These are phyloP conservation scores for Cremastobaeus sp. DNA, from an alignment of 2,888 invertebrate genomes.

Conservation along the genomic window DNA sequence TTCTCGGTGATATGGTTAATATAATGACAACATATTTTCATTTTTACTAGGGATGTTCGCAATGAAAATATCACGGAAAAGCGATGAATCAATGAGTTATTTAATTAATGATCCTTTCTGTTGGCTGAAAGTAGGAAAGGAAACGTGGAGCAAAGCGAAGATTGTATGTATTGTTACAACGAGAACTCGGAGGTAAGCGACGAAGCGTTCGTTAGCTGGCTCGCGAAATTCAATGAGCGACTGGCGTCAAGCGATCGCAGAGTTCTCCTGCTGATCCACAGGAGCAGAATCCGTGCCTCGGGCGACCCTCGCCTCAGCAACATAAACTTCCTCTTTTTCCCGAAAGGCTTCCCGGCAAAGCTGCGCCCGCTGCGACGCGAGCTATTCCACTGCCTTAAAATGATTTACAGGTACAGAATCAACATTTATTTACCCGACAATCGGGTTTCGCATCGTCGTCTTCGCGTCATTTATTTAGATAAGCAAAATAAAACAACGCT, in stretches of 20 bases:
- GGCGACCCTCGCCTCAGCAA: slow-evolving; percentile 62
- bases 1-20: too few species aligned
- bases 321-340: slow-evolving; percentile 67
- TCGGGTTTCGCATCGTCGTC: neutral
- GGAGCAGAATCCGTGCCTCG: slow-evolving; percentile 61
- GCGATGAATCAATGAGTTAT: too few species aligned
- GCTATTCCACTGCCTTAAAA: slow-evolving; percentile 69
- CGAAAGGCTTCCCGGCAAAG: slow-evolving; percentile 66
- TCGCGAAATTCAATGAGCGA: slow-evolving; percentile 63
- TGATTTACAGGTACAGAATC: slow-evolving; percentile 65
- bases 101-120: slow-evolving; percentile 24
- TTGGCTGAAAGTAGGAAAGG: slow-evolving; percentile 23
- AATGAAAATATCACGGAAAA: too few species aligned
- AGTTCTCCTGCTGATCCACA: slow-evolving; percentile 66
- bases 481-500: neutral
- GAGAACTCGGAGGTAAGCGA: slow-evolving; percentile 64
- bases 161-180: slow-evolving; percentile 59
- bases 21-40: too few species aligned
- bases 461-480: neutral
- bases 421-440: slow-evolving; percentile 11
- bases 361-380: slow-evolving; percentile 67
- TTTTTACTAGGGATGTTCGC: too few species aligned
- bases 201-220: slow-evolving; percentile 65
- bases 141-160: slow-evolving; percentile 29
- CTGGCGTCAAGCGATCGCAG: slow-evolving; percentile 64